Base-by-base conservation (phyloP, 2,888 invertebrate species). In the Octodonta nipae region DNA sequence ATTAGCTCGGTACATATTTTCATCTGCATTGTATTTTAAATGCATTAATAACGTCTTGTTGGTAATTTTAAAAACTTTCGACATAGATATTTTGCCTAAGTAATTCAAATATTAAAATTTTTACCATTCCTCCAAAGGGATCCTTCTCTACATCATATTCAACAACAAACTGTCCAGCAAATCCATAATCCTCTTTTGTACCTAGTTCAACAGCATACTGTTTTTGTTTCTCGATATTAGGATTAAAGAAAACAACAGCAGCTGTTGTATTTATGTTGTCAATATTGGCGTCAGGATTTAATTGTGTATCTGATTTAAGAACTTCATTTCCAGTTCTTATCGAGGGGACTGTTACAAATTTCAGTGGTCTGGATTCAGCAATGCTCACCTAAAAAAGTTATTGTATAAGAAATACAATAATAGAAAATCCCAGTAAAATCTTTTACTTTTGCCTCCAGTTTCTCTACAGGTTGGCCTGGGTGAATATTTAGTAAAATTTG, bases 401-500 rank as follows among this genome's bases (percentile, higher is more conserved):
- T 4, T 3, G 22, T 3, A 7, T 20, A 20, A 20, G n/a, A 12
- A 12, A 7, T 4, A 14, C n/a, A 20, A 20, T 20, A n/a, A 20
- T 20, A n/a, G n/a, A 20, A 6, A 6, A 7, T 20, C n/a, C 7
- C n/a, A 20, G 20, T 20, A 22, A 3, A 22, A 11, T 3, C 10
- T 4, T 17, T 28, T 36, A 37, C 58, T 13, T 70, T 67, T 27
- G 80, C 73, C 15, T 66, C 63, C 28, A 80, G 62, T 44, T 75
- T 68, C 30, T 71, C 68, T 10, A 81, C 75, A 3, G 71, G 51
- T 42, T 73, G 70, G 16, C 78, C 75, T 0, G 79, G 78, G 50
- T 76, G 73, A 29, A 81, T 61, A 55, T 79, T 76, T 33, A 80
- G 65, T 7, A 72, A 69, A 44, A 76, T 70, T 49, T 79, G 74